phyloP scores from a whole-genome alignment of 2,113 vertebrate species.

The Urocynchramus pylzowi region DNA sequence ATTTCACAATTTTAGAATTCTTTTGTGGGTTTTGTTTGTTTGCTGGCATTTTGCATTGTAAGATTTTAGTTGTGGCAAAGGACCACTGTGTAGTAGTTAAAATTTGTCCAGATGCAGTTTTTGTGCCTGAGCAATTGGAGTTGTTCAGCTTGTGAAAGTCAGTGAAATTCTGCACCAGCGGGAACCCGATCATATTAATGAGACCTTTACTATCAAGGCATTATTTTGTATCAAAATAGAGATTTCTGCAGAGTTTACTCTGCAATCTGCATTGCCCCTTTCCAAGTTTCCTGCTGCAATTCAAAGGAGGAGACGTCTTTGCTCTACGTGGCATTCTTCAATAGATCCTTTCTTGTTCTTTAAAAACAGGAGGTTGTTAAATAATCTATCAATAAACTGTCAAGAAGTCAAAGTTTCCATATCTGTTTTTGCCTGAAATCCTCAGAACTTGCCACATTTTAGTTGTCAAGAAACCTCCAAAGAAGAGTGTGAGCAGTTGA shows the following conservation, averaged over 20 bases:
- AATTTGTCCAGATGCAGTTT: background rate
- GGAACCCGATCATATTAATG: background rate
- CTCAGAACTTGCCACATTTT: slow-evolving; percentile 6
- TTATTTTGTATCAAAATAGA: background rate
- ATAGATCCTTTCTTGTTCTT: slow-evolving; percentile 17
- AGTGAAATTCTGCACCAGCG: background rate
- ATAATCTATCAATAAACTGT: slow-evolving; percentile 55
- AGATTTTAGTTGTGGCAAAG: background rate
- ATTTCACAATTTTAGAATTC: background rate
- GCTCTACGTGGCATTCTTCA: background rate
- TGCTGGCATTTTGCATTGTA: background rate
- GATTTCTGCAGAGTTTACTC: background rate
- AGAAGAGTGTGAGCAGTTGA: background rate
- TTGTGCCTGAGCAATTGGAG: background rate
- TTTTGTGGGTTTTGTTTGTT: background rate
- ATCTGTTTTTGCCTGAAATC: slow-evolving; percentile 34
- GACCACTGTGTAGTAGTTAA: background rate
- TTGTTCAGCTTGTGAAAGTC: background rate
- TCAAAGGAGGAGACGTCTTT: background rate
- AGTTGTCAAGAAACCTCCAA: background rate
- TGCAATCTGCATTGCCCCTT: background rate
- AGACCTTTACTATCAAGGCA: background rate
- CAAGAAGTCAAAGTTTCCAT: slow-evolving; percentile 32
- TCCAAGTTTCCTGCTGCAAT: background rate
- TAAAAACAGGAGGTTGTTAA: slow-evolving; percentile 39